Percentiles rank a stretch among this genome's conserved stretches.
Conservation (phyloP, 1,140 invertebrate species). For the Asbolus verrucosus region DNA sequence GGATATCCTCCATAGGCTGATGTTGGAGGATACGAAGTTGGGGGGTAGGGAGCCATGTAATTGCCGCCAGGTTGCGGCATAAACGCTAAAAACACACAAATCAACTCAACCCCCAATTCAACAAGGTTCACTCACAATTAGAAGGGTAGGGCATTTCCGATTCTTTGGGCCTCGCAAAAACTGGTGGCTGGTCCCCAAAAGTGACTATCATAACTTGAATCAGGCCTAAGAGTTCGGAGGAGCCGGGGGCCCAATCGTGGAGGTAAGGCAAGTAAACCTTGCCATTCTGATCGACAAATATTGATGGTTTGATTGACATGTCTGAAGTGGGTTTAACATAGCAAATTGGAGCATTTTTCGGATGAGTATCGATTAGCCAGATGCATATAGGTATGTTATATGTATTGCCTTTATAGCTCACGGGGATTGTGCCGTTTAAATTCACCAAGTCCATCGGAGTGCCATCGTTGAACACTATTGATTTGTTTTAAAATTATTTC, state of each 20-base stretch:
- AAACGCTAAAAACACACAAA: constrained; percentile 65
- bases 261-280: constrained; percentile 98
- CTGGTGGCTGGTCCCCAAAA: constrained; percentile 96
- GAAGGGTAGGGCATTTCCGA: constrained; percentile 73
- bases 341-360: constrained; percentile 96
- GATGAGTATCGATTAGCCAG: constrained; percentile 97
- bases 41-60: constrained; percentile 61
- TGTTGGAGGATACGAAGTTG: constrained; percentile 54
- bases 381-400: constrained; percentile 98
- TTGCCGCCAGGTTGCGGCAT: constrained; percentile 72
- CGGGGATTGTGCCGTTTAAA: constrained; percentile 93
- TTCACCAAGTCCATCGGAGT: constrained; percentile 83
- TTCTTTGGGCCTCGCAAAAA: constrained; percentile 81
- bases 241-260: constrained; percentile 91
- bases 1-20: constrained; percentile 57
- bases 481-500: constrained; percentile 60
- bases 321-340: constrained; percentile 95
- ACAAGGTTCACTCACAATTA: constrained; percentile 69
- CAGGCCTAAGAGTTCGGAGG: constrained; percentile 86
- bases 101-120: constrained; percentile 7
- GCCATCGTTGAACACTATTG: constrained; percentile 92
- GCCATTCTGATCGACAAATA: constrained; percentile 94
- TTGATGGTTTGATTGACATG: constrained; percentile 96
- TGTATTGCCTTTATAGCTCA: constrained; percentile 86
- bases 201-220: constrained; percentile 93